Conservation (phyloP, 2,888 invertebrate genomes). For the Escarpia spicata region DNA sequence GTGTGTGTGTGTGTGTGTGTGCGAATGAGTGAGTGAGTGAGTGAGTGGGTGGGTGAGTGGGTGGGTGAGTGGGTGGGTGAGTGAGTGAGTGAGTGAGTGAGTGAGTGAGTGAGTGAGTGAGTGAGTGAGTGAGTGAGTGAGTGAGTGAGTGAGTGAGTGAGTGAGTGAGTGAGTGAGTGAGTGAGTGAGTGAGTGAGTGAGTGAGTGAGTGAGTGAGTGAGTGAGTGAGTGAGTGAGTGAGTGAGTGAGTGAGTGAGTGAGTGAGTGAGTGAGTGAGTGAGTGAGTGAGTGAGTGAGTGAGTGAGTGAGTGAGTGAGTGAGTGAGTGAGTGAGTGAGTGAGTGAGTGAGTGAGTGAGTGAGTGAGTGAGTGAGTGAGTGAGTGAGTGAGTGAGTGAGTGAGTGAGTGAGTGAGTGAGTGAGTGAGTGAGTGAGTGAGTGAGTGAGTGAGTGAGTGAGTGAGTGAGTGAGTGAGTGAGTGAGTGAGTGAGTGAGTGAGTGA, state of each 20-base stretch:
- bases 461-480: conserved; percentile 19
- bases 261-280: too few relatives aligned
- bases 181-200: conserved; percentile 19
- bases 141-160: too few relatives aligned
- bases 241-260: not conserved
- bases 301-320: not conserved
- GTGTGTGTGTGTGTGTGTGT: not conserved
- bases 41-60: not conserved
- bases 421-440: conserved; percentile 19
- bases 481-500: conserved; percentile 19
- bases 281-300: too few relatives aligned
- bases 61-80: too few relatives aligned
- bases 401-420: not conserved
- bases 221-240: not conserved
- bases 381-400: too few relatives aligned
- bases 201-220: conserved; percentile 9
- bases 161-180: not conserved
- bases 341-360: not conserved
- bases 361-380: not conserved
- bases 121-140: too few relatives aligned
- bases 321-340: not conserved
- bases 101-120: too few relatives aligned
- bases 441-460: conserved; percentile 19
- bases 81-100: too few relatives aligned
- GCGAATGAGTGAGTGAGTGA: not conserved